Conservation (phyloP, 2,888 invertebrate species). For the Nowickia ferox region DNA sequence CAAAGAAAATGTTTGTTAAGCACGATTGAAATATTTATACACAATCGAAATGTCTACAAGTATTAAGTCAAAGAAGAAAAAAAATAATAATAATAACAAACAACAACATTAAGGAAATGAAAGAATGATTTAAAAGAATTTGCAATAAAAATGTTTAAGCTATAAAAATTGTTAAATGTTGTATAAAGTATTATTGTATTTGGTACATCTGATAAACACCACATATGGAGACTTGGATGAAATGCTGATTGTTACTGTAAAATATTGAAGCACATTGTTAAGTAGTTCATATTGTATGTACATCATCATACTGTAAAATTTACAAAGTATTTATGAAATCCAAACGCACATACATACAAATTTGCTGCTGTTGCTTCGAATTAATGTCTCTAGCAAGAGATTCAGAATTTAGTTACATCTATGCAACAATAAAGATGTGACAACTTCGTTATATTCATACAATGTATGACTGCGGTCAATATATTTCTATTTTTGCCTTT, state of each 20-base stretch:
- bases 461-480: too few species aligned
- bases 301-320: neutral
- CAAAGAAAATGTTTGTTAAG: slow-evolving; percentile 61
- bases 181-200: slow-evolving; percentile 16
- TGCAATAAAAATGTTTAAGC: slow-evolving; percentile 9
- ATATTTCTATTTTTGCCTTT: too few species aligned
- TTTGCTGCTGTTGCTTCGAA: neutral
- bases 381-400: neutral
- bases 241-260: slow-evolving; percentile 16
- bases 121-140: slow-evolving; percentile 34
- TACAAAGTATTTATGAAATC: neutral
- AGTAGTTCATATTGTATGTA: neutral
- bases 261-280: neutral
- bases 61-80: slow-evolving; percentile 18
- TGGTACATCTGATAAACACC: neutral
- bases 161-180: slow-evolving; percentile 15
- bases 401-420: neutral
- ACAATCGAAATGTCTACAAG: slow-evolving; percentile 35
- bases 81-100: neutral
- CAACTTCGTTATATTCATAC: too few species aligned
- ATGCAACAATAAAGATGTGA: too few species aligned
- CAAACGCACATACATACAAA: neutral
- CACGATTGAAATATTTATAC: slow-evolving; percentile 60
- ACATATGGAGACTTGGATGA: slow-evolving; percentile 4
- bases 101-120: neutral